Evolutionary conservation across 2,797 vertebrate genomes (phyloP).

Genomic region (Bryconaethiops microstoma): DNA sequence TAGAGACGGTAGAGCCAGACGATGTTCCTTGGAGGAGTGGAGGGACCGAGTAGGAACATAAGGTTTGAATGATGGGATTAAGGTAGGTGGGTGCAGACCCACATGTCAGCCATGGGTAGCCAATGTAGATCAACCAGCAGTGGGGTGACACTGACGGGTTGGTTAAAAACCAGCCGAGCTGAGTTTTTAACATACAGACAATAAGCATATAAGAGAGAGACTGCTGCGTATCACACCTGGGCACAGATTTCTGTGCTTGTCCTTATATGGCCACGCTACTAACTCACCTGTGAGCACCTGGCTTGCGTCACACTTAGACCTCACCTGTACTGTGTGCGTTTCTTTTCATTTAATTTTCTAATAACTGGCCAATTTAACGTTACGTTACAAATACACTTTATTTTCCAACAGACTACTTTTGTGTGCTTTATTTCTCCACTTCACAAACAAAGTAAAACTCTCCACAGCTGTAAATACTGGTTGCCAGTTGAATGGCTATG

Average conservation of each 20-base stretch:
- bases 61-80: too few species aligned
- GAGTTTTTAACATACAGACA: not conserved
- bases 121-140: too few species aligned
- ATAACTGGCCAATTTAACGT: not conserved
- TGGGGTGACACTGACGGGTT: too few species aligned
- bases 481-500: not conserved
- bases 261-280: conserved; percentile 20
- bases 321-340: not conserved
- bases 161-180: too few species aligned
- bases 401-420: not conserved
- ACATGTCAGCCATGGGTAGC: too few species aligned
- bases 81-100: too few species aligned
- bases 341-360: not conserved
- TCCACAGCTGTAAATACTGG: not conserved
- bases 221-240: not conserved
- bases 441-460: not conserved
- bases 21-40: too few species aligned
- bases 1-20: too few species aligned
- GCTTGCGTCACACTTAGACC: conserved; percentile 16
- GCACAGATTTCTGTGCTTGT: not conserved
- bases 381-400: not conserved
- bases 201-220: not conserved
- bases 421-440: too few species aligned
- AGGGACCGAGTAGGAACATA: too few species aligned
- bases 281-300: conserved; percentile 4